Conservation (phyloP, 2,113 vertebrate genomes). For the Acrocephalus arundinaceus region DNA sequence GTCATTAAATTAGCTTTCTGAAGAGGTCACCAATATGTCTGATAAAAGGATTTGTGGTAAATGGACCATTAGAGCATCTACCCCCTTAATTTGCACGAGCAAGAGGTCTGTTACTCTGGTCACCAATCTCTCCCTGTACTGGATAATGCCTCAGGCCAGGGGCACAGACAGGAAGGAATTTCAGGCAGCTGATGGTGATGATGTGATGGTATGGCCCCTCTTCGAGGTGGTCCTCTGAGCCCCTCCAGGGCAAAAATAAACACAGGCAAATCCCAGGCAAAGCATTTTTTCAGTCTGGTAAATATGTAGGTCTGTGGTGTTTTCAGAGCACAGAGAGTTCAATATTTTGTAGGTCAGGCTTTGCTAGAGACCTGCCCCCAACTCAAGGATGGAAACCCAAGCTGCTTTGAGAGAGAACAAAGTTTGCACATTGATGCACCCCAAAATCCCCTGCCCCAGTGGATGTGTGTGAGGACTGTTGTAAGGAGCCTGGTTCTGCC, state of each 20-base stretch:
- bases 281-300: conserved; percentile 39
- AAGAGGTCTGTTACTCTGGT: neutral
- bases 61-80: neutral
- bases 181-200: conserved; percentile 10
- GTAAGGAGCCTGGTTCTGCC: neutral
- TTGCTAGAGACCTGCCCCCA: neutral
- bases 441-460: neutral
- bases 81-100: neutral
- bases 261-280: neutral
- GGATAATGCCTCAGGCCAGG: neutral
- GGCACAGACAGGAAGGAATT: conserved; percentile 10
- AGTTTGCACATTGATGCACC: neutral
- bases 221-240: neutral
- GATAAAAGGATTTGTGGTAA: neutral
- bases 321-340: neutral
- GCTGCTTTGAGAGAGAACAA: neutral
- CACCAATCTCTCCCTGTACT: neutral
- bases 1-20: neutral
- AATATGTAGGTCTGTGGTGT: neutral
- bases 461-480: neutral
- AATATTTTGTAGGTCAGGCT: neutral
- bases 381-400: neutral
- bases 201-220: neutral
- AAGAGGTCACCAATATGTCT: neutral
- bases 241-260: neutral